These are phyloP conservation scores for Pterocles orientalis DNA, from an alignment of 2,113 vertebrate genomes.

Conservation along the genomic window DNA sequence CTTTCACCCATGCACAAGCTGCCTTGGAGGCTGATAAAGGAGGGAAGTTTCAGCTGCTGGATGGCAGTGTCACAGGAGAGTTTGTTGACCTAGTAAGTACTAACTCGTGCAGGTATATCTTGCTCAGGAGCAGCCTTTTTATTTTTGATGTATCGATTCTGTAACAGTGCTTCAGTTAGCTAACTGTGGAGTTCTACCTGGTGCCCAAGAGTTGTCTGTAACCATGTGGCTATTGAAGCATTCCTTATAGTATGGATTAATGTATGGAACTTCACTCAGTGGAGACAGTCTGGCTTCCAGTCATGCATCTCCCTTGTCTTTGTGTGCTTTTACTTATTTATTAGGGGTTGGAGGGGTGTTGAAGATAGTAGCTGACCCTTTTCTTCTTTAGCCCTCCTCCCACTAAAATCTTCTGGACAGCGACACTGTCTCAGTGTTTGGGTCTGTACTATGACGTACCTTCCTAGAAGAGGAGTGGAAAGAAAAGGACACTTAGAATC, in stretches of 20 bases:
- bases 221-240: background rate
- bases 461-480: background rate
- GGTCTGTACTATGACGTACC: background rate
- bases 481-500: background rate
- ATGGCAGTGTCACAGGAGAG: conserved; percentile 86
- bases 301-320: background rate
- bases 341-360: background rate
- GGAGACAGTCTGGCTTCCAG: background rate
- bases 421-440: background rate
- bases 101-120: background rate
- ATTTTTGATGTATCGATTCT: background rate
- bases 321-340: background rate
- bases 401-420: background rate
- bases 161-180: background rate
- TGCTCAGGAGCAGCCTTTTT: background rate
- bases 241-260: background rate
- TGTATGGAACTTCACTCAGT: background rate
- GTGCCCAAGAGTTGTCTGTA: rapidly evolving
- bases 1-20: conserved; percentile 87
- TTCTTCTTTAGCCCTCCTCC: background rate
- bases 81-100: conserved; percentile 89
- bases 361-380: background rate
- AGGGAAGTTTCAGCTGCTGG: conserved; percentile 87
- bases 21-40: conserved; percentile 83
- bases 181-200: background rate